phyloP scores from a whole-genome alignment of 2,113 vertebrate genomes.

The Baryphthengus martii region DNA sequence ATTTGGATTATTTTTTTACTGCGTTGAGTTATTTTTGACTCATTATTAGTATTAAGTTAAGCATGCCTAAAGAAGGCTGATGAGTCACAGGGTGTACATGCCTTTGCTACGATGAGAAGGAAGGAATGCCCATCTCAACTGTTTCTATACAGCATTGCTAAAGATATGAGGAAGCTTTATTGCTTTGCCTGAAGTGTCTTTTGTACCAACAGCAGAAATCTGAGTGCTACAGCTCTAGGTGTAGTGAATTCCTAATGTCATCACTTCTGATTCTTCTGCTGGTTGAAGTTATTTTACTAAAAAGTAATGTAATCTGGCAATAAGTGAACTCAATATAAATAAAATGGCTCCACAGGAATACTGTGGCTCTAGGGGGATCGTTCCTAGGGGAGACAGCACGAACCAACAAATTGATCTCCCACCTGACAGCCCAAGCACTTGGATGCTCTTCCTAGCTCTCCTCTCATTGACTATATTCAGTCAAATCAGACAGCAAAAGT shows the following conservation, averaged over 20 bases:
- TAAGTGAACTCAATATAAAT: not conserved
- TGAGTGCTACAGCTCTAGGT: not conserved
- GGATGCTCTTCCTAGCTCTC: not conserved
- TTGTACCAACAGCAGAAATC: not conserved
- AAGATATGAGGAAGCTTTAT: not conserved
- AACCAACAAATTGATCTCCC: not conserved
- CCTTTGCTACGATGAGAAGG: not conserved
- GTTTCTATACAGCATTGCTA: not conserved
- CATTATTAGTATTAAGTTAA: not conserved
- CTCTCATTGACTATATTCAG: not conserved
- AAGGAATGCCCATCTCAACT: not conserved
- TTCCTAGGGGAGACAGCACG: rapidly evolving
- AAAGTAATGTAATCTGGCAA: not conserved
- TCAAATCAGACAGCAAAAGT: not conserved
- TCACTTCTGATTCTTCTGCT: not conserved
- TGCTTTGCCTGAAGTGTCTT: not conserved
- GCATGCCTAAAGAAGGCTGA: not conserved
- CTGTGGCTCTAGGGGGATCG: not conserved
- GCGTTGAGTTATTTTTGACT: not conserved
- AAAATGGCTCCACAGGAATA: not conserved
- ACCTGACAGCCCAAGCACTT: not conserved
- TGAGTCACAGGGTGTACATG: not conserved
- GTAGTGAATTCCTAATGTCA: not conserved
- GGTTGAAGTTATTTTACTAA: not conserved
- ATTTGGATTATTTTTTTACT: not conserved